phyloP scores from a whole-genome alignment of 1,140 invertebrate genomes.

The Drosophila punjabiensis region DNA sequence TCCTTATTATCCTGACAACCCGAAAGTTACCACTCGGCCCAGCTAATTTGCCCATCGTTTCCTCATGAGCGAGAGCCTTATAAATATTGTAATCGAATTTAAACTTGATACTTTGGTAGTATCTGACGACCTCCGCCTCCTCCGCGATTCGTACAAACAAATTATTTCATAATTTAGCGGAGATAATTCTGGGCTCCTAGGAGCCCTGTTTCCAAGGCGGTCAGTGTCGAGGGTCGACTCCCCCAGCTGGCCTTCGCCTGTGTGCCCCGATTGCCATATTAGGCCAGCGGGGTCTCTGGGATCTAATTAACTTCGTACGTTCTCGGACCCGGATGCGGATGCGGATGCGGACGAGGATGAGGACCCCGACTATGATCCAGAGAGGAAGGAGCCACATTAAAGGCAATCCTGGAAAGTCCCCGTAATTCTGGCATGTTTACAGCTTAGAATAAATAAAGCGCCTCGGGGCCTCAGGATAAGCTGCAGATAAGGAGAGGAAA shows the following conservation, averaged over 20 bases:
- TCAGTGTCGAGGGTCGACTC: background rate
- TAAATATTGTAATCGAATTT: conserved; percentile 17
- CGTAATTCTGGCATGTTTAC: background rate
- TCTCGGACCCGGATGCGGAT: background rate
- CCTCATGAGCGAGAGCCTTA: background rate
- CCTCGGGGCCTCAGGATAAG: background rate
- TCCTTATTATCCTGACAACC: conserved; percentile 1
- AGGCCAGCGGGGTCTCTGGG: conserved; percentile 19
- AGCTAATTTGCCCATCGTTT: background rate
- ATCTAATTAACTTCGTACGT: conserved; percentile 35
- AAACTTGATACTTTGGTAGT: conserved; percentile 7
- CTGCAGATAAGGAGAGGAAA: background rate
- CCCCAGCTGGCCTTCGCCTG: background rate
- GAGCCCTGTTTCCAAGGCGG: conserved; percentile 8
- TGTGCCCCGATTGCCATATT: conserved; percentile 17
- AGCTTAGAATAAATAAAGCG: background rate
- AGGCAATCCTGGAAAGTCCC: conserved; percentile 1
- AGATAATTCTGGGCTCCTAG: background rate
- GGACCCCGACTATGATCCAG: background rate
- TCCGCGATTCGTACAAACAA: background rate
- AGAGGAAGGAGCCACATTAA: conserved; percentile 1
- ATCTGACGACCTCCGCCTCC: conserved; percentile 1
- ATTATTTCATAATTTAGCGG: conserved; percentile 25
- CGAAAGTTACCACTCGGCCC: conserved; percentile 1
- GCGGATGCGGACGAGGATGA: background rate